These are phyloP conservation scores for Oxyura jamaicensis DNA, from an alignment of 2,113 vertebrate species.

Conservation along the genomic window DNA sequence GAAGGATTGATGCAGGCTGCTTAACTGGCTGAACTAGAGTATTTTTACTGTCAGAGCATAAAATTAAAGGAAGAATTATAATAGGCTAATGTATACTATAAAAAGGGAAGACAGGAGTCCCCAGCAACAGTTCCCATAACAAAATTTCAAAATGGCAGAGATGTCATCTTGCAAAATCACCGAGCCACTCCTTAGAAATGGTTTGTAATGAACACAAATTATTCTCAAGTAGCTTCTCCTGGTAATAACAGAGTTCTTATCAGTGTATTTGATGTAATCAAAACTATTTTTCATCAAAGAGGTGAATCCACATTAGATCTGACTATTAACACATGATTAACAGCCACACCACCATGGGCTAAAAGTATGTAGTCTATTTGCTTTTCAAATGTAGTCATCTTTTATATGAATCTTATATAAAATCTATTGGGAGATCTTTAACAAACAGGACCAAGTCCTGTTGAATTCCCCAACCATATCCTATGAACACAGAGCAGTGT, in stretches of 20 bases:
- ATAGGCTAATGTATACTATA: not conserved
- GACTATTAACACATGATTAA: constrained; percentile 34
- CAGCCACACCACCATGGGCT: constrained; percentile 4
- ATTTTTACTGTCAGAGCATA: not conserved
- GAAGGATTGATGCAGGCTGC: not conserved
- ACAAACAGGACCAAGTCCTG: constrained; percentile 70
- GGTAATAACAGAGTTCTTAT: not conserved
- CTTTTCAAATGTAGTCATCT: constrained; percentile 71
- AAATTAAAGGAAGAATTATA: not conserved
- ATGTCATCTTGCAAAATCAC: not conserved
- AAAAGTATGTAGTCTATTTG: constrained; percentile 72
- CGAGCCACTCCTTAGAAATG: not conserved
- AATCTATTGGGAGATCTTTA: constrained; percentile 66
- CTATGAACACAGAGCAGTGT: constrained; percentile 77
- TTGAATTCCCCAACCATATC: constrained; percentile 70
- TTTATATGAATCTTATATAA: constrained; percentile 73
- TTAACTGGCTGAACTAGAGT: not conserved
- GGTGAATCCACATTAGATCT: not conserved
- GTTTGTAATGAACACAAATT: not conserved
- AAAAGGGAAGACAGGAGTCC: not conserved
- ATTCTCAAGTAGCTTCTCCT: not conserved
- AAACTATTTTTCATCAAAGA: not conserved
- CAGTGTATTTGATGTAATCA: not conserved
- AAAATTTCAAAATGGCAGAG: not conserved
- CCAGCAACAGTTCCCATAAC: not conserved